Evolutionary conservation across 2,797 vertebrate genomes (phyloP).

Genomic region (Argya squamiceps): DNA sequence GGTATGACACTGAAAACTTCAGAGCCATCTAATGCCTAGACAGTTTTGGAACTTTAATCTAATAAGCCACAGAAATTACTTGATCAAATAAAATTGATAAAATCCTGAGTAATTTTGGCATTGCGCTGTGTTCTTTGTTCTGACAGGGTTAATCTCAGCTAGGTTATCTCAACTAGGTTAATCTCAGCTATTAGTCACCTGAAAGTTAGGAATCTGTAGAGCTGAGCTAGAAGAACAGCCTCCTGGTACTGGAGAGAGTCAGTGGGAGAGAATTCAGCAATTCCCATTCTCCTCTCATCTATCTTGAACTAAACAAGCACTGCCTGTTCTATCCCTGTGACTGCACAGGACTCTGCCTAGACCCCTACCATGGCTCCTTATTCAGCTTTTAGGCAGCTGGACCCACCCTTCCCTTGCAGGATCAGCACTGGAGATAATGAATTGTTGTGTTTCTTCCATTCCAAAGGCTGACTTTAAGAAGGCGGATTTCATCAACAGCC

Average conservation of each 20-base stretch:
- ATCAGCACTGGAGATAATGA: background rate
- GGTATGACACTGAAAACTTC: background rate
- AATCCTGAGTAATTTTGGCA: background rate
- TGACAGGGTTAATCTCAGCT: background rate
- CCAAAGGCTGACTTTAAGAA: constrained; percentile 87
- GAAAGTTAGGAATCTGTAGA: background rate
- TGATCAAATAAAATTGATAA: background rate
- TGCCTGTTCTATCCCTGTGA: background rate
- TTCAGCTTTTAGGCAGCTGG: background rate
- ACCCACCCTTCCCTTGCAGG: background rate
- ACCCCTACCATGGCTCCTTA: background rate
- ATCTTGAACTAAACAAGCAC: background rate
- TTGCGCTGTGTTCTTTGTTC: background rate
- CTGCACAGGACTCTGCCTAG: background rate
- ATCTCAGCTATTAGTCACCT: background rate
- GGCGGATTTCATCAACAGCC: constrained; percentile 85
- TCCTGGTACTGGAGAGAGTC: background rate
- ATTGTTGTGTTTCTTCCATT: constrained; percentile 52
- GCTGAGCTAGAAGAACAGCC: background rate
- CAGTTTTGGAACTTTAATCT: background rate
- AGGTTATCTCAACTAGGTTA: background rate
- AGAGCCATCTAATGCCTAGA: background rate
- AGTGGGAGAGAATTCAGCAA: background rate
- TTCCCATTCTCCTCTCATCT: background rate
- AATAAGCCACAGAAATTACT: background rate